phyloP scores from a whole-genome alignment of 1,140 invertebrate species.

The Drosophila auraria region DNA sequence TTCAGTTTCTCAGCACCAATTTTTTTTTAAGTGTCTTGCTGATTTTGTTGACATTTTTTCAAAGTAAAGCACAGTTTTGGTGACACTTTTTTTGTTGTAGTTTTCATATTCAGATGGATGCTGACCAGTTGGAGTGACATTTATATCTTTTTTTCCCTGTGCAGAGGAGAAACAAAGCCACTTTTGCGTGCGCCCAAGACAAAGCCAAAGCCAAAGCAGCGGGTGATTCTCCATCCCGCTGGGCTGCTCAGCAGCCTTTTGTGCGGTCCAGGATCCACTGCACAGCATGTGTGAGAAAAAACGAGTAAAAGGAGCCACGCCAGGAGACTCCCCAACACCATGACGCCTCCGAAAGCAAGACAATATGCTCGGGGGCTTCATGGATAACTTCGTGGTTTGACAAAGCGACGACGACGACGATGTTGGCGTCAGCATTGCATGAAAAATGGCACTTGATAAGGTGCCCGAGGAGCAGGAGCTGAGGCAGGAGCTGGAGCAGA shows the following conservation, averaged over 20 bases:
- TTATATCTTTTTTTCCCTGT: conserved; percentile 17
- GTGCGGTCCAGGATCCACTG: conserved; percentile 46
- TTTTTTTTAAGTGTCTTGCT: background rate
- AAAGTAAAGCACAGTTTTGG: too few species aligned
- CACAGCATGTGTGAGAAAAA: conserved; percentile 69
- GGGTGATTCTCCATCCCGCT: conserved; percentile 34
- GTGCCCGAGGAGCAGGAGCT: conserved; percentile 28
- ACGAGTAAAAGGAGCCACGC: conserved; percentile 28
- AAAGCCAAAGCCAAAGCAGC: conserved; percentile 38
- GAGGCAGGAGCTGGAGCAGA: background rate
- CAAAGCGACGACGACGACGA: conserved; percentile 58
- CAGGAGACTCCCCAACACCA: conserved; percentile 9
- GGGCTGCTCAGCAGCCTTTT: conserved; percentile 50
- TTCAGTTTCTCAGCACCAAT: too few species aligned
- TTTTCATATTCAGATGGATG: background rate
- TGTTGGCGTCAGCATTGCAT: conserved; percentile 66
- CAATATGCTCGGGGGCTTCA: conserved; percentile 63
- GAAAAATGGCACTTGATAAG: conserved; percentile 83
- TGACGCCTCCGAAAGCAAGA: conserved; percentile 43
- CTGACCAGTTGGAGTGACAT: conserved; percentile 2
- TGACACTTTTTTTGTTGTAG: background rate
- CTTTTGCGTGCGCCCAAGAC: conserved; percentile 38
- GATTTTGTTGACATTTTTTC: background rate
- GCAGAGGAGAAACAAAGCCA: conserved; percentile 31
- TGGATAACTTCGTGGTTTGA: conserved; percentile 77